Evolutionary conservation across 2,797 vertebrate species (phyloP).

Genomic region (Ctenopoma kingsleyae): DNA sequence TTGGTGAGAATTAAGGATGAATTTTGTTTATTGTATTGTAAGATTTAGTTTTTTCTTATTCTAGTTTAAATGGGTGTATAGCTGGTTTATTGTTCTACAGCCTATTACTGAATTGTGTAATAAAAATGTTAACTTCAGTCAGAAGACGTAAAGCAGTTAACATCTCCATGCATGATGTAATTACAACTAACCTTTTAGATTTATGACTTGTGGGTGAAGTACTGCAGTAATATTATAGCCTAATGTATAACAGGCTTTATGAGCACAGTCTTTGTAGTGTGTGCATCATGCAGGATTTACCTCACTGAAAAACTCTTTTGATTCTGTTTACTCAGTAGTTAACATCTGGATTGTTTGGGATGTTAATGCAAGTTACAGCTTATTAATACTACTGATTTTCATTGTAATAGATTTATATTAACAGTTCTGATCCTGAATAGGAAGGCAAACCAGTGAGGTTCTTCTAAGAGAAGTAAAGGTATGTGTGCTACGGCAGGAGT

Average conservation of each 20-base stretch:
- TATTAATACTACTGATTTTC: neutral
- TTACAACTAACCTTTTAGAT: neutral
- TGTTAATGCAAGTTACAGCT: neutral
- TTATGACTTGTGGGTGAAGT: neutral
- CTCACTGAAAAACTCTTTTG: neutral
- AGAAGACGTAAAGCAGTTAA: neutral
- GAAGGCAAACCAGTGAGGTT: neutral
- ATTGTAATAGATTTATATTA: neutral
- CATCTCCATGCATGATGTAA: constrained; percentile 6
- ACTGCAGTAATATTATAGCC: neutral
- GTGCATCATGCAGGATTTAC: neutral
- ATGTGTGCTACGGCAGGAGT: neutral
- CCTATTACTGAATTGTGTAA: neutral
- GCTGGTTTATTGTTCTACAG: neutral
- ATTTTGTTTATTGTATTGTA: neutral
- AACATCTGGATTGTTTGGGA: neutral
- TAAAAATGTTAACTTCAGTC: neutral
- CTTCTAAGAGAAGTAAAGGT: neutral
- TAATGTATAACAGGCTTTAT: constrained; percentile 5
- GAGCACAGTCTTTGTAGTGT: constrained; percentile 6
- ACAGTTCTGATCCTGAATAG: neutral
- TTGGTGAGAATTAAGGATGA: neutral
- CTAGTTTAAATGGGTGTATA: neutral
- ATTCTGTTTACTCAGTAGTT: neutral
- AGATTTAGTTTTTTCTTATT: neutral